phyloP scores from a whole-genome alignment of 2,888 invertebrate genomes.

The Acleris holmiana region DNA sequence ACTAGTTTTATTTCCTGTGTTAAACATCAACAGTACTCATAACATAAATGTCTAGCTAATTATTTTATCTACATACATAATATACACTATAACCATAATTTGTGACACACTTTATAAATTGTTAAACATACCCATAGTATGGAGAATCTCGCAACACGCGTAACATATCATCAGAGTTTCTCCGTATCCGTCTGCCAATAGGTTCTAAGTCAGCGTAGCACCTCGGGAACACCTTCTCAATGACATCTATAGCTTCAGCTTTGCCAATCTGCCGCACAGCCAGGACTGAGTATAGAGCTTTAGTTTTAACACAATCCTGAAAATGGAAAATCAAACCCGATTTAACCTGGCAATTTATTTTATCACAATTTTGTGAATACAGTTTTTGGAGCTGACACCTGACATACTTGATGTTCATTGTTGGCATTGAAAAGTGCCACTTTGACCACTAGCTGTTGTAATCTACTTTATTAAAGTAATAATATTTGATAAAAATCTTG shows the following conservation, averaged over 20 bases:
- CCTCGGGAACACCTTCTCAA: conserved; percentile 94
- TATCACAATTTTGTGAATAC: too few species aligned
- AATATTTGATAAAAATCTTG: too few species aligned
- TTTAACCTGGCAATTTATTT: too few species aligned
- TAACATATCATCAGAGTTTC: conserved; percentile 90
- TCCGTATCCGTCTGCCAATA: conserved; percentile 90
- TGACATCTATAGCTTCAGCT: conserved; percentile 89
- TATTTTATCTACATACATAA: conserved; percentile 45
- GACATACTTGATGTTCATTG: too few species aligned
- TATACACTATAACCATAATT: conserved; percentile 27
- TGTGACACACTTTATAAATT: not conserved
- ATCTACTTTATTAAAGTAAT: too few species aligned
- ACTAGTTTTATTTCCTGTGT: conserved; percentile 59
- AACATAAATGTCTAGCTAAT: conserved; percentile 31
- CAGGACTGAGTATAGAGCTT: conserved; percentile 93
- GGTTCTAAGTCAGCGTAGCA: conserved; percentile 98
- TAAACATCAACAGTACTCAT: conserved; percentile 7
- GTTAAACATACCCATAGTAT: conserved; percentile 90
- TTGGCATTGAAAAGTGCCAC: too few species aligned
- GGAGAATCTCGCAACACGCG: conserved; percentile 90
- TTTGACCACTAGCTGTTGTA: too few species aligned
- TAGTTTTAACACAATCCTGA: conserved; percentile 94
- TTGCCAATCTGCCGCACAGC: conserved; percentile 90
- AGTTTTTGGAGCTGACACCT: too few species aligned
- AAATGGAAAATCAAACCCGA: conserved; percentile 39